Conservation (phyloP, 1,140 invertebrate species). For the Eueides isabella region DNA sequence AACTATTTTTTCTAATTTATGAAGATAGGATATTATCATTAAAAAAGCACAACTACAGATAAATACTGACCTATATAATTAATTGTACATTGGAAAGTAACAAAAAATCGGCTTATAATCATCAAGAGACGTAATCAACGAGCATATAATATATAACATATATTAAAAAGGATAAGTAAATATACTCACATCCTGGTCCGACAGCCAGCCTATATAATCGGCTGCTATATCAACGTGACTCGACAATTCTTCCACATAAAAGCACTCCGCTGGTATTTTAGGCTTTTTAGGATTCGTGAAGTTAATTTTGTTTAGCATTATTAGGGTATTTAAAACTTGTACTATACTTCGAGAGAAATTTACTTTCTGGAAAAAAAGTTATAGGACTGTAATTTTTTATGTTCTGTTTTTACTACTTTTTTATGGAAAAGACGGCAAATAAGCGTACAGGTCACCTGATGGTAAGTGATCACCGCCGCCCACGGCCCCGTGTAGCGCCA, state of each 20-base stretch:
- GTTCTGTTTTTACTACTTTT: too few species aligned
- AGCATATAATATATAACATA: background rate
- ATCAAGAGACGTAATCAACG: too few species aligned
- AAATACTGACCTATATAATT: too few species aligned
- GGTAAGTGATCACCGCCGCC: too few species aligned
- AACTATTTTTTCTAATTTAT: too few species aligned
- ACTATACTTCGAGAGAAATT: constrained; percentile 4
- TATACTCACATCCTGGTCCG: background rate
- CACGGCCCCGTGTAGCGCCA: too few species aligned
- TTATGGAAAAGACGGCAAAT: too few species aligned
- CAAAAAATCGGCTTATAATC: too few species aligned
- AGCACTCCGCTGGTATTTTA: background rate
- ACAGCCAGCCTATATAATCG: background rate
- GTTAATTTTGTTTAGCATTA: background rate
- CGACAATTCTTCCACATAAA: constrained; percentile 1
- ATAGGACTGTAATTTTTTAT: background rate
- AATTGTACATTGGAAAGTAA: too few species aligned
- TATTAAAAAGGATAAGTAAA: background rate
- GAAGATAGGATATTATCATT: too few species aligned
- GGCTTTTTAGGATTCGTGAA: constrained; percentile 2
- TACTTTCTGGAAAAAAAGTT: background rate
- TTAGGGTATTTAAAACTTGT: background rate
- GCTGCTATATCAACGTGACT: background rate
- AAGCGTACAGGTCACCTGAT: too few species aligned
- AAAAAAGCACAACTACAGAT: too few species aligned